Conservation (phyloP, 2,113 vertebrate species). For the Cephalopterus ornatus region DNA sequence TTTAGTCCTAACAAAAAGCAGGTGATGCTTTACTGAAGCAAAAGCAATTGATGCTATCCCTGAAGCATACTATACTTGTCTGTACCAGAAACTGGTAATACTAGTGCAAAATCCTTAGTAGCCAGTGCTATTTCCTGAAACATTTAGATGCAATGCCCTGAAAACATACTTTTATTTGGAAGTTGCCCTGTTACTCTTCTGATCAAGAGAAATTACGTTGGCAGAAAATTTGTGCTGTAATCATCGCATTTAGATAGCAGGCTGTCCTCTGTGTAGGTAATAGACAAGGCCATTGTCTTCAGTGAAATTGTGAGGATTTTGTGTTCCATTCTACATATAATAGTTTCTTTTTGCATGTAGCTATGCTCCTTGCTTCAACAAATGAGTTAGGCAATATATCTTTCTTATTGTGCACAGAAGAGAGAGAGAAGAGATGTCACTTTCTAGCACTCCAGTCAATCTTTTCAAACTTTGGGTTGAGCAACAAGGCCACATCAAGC, state of each 20-base stretch:
- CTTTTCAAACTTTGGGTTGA: neutral
- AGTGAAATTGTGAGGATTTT: neutral
- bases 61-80: neutral
- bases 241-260: neutral
- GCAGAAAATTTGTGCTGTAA: neutral
- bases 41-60: neutral
- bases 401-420: neutral
- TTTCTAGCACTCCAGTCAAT: neutral
- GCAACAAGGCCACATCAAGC: neutral
- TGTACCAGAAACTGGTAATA: neutral
- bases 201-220: neutral
- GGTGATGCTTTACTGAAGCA: neutral
- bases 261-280: neutral
- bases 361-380: neutral
- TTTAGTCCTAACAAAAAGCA: neutral
- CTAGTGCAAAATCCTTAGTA: neutral
- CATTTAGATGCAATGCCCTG: neutral
- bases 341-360: neutral
- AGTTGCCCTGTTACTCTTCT: neutral
- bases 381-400: neutral
- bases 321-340: neutral
- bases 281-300: neutral
- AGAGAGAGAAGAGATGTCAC: neutral
- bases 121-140: neutral
- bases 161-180: neutral